phyloP scores from a whole-genome alignment of 2,113 vertebrate genomes.

The Microcebus griseorufus region DNA sequence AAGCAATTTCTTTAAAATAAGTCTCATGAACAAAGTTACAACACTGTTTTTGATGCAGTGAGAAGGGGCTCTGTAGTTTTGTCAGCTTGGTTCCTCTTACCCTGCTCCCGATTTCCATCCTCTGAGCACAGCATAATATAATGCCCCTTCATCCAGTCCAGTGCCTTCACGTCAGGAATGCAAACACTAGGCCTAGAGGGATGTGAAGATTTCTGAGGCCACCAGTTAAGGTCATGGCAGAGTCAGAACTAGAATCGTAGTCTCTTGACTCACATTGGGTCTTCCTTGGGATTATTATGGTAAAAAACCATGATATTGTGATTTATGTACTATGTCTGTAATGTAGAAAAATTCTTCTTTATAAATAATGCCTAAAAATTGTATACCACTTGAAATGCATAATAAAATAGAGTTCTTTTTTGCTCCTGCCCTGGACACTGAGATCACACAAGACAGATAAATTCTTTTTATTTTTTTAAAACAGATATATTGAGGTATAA shows the following conservation, averaged over 20 bases:
- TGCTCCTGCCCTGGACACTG: neutral
- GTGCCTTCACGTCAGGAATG: neutral
- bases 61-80: neutral
- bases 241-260: neutral
- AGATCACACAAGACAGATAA: neutral
- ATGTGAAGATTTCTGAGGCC: neutral
- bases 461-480: neutral
- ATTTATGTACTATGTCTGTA: neutral
- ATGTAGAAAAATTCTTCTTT: neutral
- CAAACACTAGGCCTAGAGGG: neutral
- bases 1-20: neutral
- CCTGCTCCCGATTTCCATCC: too few relatives aligned
- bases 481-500: neutral
- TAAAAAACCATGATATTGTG: neutral
- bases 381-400: neutral
- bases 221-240: neutral
- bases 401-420: neutral
- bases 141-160: neutral
- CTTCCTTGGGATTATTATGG: neutral
- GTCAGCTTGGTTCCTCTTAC: neutral
- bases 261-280: neutral
- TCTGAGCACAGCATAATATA: neutral
- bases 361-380: neutral
- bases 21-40: neutral
- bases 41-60: neutral